Evolutionary conservation across 2,797 vertebrate genomes (phyloP), one percentile per base, ranked within the genome.

Genomic region (Ibycter americanus): DNA sequence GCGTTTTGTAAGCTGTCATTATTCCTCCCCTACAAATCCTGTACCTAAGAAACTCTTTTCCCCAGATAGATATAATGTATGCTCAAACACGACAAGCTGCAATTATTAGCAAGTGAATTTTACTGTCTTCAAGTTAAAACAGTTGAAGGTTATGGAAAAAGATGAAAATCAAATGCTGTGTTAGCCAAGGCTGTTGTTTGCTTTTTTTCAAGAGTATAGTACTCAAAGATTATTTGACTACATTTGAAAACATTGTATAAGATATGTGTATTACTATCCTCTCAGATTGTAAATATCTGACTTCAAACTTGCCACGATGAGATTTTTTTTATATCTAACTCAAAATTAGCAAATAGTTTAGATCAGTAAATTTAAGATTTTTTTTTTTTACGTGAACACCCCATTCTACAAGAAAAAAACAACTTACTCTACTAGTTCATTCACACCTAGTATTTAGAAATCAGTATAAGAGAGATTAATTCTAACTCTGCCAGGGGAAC

Each of bases 81-180:
- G 25, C n/a, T 83, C 44, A 87, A 77, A 85, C 29, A 54, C 8
- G 32, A 85, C 26, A 61, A 82, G 38, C 8, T 2, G 1, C 8
- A 54, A 68, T 47, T 90, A 79, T 89, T 58, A 89, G 29, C 63
- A 82, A 91, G 56, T 52, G 15, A 92, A 95, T 92, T 96, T 76
- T 79, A 42, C 22, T 42, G 25, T 74, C 40, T 90, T 18, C 5
- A 20, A 47, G 15, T 82, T 74, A 46, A 93, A 95, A 51, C 8
- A 67, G 21, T 51, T 54, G 23, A 66, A 70, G 59, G 36, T 54
- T 74, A 87, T 55, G 46, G 74, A 91, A 86, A 88, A 86, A 72
- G 67, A 52, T 56, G 36, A 72, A 93, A 91, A 88, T 32, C 9
- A 84, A 80, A 66, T 22, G 19, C 9, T 78, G 20, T 38, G 9